A percentile compares a stretch with the other conserved stretches of the same genome.
Evolutionary conservation across 2,797 vertebrate species (phyloP).

Genomic region (Gephyroberyx darwinii): DNA sequence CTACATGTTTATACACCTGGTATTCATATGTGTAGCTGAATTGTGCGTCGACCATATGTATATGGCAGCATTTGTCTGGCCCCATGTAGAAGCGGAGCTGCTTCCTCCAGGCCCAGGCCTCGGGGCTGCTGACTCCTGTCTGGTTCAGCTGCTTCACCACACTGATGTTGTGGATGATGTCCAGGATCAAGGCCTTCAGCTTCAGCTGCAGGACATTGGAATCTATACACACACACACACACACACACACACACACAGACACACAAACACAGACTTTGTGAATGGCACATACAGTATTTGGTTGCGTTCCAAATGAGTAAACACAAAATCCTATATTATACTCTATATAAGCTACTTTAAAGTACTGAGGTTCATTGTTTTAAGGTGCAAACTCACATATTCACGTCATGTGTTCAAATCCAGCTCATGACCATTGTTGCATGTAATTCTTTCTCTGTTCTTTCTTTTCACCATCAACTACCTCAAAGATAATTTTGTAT

Average conservation of each 20-base stretch:
- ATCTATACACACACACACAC: constrained; percentile 77
- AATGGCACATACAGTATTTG: too few species aligned
- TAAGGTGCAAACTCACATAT: too few species aligned
- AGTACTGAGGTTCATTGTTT: too few species aligned
- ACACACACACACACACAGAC: not conserved
- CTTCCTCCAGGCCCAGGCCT: constrained; percentile 94
- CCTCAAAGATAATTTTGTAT: not conserved
- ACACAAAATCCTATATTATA: too few species aligned
- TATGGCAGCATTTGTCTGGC: constrained; percentile 82
- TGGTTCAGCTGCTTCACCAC: constrained; percentile 90
- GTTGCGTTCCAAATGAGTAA: too few species aligned
- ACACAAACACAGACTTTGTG: not conserved
- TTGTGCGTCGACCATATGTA: constrained; percentile 95
- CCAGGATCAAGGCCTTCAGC: constrained; percentile 94
- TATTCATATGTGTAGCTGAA: constrained; percentile 97
- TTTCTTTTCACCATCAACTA: not conserved
- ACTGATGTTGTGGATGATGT: constrained; percentile 95
- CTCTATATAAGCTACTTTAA: too few species aligned
- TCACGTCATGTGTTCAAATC: too few species aligned
- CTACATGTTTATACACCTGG: constrained; percentile 82
- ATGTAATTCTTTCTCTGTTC: too few species aligned
- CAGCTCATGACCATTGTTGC: too few species aligned
- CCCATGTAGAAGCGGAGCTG: constrained; percentile 94
- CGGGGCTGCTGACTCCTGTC: constrained; percentile 79
- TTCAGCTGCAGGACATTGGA: constrained; percentile 90